These are phyloP conservation scores for Anisognathus igniventris DNA, from an alignment of 2,797 vertebrate genomes.

Conservation along the genomic window DNA sequence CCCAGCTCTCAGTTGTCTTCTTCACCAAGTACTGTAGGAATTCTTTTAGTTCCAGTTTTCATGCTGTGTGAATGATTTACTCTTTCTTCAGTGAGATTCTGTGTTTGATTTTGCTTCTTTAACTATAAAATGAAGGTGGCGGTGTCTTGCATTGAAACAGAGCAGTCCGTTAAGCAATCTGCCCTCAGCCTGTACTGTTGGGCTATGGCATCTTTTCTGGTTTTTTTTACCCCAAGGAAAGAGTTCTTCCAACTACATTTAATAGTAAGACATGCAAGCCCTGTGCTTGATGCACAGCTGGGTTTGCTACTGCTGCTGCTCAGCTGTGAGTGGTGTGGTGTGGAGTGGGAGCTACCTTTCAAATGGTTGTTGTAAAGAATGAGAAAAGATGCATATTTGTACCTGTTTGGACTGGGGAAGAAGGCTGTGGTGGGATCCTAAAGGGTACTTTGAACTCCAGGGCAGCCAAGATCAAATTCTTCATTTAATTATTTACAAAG, in stretches of 20 bases:
- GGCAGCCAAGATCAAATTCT: not conserved
- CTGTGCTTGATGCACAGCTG: not conserved
- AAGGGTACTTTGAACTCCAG: not conserved
- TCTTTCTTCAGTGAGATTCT: not conserved
- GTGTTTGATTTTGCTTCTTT: not conserved
- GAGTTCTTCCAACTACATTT: not conserved
- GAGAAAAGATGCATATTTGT: not conserved
- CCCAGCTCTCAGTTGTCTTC: not conserved
- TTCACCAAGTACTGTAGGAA: not conserved
- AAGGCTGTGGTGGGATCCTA: not conserved
- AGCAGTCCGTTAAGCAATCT: not conserved
- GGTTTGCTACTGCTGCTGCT: not conserved
- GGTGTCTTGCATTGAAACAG: not conserved
- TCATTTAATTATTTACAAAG: not conserved
- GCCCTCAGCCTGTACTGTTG: not conserved
- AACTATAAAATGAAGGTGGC: not conserved
- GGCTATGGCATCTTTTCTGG: not conserved
- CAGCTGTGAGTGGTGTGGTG: fast-evolving
- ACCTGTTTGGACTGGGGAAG: not conserved
- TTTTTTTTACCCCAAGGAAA: not conserved
- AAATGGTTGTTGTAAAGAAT: not conserved
- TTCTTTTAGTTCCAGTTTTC: not conserved
- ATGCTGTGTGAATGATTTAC: not conserved
- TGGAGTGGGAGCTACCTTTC: not conserved
- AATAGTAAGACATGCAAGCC: not conserved